Base-by-base conservation (phyloP, 2,797 vertebrate species). In the Rhinella marina region DNA sequence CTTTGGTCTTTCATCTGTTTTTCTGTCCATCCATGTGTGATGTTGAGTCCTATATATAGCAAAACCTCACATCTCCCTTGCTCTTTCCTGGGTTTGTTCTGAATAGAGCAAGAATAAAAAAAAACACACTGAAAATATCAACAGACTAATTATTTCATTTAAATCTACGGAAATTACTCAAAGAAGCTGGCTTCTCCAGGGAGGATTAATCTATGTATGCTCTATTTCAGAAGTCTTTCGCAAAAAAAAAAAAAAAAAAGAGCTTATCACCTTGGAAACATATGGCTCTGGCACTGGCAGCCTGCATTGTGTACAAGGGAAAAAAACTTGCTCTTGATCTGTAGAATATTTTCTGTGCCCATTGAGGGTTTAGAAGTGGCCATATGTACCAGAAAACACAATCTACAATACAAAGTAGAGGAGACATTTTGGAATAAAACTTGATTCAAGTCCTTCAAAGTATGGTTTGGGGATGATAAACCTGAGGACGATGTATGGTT, bases 211-310 rank as follows among this genome's bases (percentile, higher is more conserved):
- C 92, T 93, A 93, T 92, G 88, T 91, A 84, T 93, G 92, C 91
- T 91, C 89, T 89, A 89, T 94, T 94, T 95, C 92, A 94, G 92
- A 93, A 91, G 91, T 92, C 92, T 93, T 92, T 89, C 88, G 89
- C 90, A 89, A 91, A 87, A 91, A 86, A 87, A 91, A 87, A 91
- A 86, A 87, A 91, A 87, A 92, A 93, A 85, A 92, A 92, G 93
- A 90, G 91, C 93, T 94, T 95, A 94, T 93, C 93, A 91, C 92
- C 93, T 92, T 91, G 92, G 91, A 94, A 94, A 94, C 94, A 93
- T 75, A 0, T 91, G 82, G 91, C 87, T 93, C 94, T 92, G 88
- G 81, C 89, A 89, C 88, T 88, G 79, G 68, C 52, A 85, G 90
- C 89, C 73, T 87, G 92, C 93, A 70, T 82, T 86, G 79, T 82